These are phyloP conservation scores for Dexiosoma caninum DNA, from an alignment of 2,888 invertebrate species.

Conservation along the genomic window DNA sequence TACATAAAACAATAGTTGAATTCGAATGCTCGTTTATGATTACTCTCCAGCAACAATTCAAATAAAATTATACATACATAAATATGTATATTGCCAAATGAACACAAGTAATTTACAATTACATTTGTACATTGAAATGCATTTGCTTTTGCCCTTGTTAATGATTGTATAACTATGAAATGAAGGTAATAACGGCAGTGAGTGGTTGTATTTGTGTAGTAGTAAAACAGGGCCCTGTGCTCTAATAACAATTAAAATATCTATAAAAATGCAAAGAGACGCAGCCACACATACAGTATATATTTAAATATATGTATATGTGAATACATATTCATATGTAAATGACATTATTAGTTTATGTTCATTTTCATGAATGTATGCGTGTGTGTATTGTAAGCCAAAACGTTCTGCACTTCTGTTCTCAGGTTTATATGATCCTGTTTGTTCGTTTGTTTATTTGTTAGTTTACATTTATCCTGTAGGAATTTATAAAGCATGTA, in stretches of 20 bases:
- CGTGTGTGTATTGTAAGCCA: background rate
- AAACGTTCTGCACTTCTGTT: background rate
- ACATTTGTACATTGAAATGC: background rate
- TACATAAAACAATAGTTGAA: background rate
- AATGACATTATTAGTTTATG: constrained; percentile 10
- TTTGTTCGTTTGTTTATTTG: background rate
- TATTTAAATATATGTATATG: background rate
- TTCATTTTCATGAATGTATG: constrained; percentile 3
- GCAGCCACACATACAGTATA: background rate
- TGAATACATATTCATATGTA: background rate
- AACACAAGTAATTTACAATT: background rate
- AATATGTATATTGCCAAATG: background rate
- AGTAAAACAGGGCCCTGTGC: constrained; percentile 25
- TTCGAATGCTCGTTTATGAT: constrained; percentile 12
- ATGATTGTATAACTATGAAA: constrained; percentile 61
- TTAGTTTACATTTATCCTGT: constrained; percentile 42
- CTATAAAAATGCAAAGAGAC: background rate
- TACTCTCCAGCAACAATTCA: constrained; percentile 3
- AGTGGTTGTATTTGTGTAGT: background rate
- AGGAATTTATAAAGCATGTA: constrained; percentile 61
- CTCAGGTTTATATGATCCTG: background rate
- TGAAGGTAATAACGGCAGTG: constrained; percentile 56
- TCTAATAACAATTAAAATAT: constrained; percentile 52
- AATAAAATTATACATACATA: constrained; percentile 14
- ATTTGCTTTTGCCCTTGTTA: constrained; percentile 42